Evolutionary conservation across 2,113 vertebrate genomes (phyloP), one percentile per base, ranked within the genome.

Genomic region (Cyprinodon tularosa): DNA sequence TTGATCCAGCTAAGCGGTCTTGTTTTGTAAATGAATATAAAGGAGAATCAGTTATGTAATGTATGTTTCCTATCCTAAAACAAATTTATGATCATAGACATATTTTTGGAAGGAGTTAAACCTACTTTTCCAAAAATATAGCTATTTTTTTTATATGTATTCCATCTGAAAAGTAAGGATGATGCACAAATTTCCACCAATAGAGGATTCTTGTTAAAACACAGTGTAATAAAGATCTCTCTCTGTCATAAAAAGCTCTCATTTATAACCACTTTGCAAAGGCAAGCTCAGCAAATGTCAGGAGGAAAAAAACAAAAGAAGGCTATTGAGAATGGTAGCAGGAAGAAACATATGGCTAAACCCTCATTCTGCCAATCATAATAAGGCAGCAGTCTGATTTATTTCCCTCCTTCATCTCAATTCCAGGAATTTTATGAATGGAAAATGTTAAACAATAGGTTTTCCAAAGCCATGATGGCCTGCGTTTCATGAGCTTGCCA

Each of bases 361-460:
- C 47, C 74, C 60, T 76, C 71, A 59, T 8, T 66, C 84, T 88
- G 88, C 88, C 87, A 92, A 89, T 94, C 89, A 90, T 86, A 78
- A 71, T 61, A 70, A 84, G 82, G 76, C 88, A 83, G 79, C 77
- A 83, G 89, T 69, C 83, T 88, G 89, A 90, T 92, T 91, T 91
- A 84, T 90, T 90, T 84, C 85, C 85, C 75, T 81, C 81, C 83
- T 78, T 84, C 67, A 87, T 89, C 79, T 83, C 82, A 88, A 83
- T 87, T 91, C 90, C 81, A 90, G 88, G 86, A 92, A 90, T 93
- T 93, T 94, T 94, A 94, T 94, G 91, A 94, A 94, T 94, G 94
- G 93, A 95, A 94, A 93, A 93, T 91, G 87, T 94, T 82, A 87
- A 86, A 62, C 72, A 74, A 81, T 84, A 72, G 74, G 66, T 88